Evolutionary conservation across 2,797 vertebrate species (phyloP).

Genomic region (Eulemur rubriventer): DNA sequence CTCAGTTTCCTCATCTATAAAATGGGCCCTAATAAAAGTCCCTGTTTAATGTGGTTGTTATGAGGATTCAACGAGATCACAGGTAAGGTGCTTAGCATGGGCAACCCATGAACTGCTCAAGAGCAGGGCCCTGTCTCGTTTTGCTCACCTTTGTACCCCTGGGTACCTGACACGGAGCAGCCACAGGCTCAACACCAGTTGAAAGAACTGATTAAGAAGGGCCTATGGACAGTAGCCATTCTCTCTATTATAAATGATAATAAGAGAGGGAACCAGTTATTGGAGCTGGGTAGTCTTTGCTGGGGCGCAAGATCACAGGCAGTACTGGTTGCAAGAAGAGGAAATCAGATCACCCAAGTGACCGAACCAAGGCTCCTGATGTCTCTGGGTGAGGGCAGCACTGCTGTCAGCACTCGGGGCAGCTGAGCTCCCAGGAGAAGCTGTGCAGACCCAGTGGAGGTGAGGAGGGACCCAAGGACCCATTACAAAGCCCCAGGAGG

Average conservation of each 20-base stretch:
- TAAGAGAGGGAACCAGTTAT: background rate
- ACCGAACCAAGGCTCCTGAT: background rate
- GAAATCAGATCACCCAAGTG: background rate
- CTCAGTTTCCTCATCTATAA: background rate
- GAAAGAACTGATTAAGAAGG: background rate
- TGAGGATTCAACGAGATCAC: background rate
- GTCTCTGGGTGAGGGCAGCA: background rate
- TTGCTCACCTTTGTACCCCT: background rate
- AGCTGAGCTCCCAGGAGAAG: background rate
- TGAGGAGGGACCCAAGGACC: background rate
- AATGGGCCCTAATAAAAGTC: background rate
- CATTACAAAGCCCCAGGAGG: background rate
- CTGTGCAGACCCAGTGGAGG: rapidly evolving
- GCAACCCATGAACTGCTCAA: background rate
- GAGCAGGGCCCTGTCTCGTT: background rate
- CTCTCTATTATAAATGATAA: background rate
- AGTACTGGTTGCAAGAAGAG: background rate
- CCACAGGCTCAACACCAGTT: background rate
- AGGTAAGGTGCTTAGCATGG: background rate
- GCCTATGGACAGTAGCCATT: background rate
- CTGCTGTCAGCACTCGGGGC: background rate
- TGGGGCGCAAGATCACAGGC: background rate
- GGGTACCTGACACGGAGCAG: background rate
- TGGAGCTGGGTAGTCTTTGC: background rate
- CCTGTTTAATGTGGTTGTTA: rapidly evolving